These are phyloP conservation scores for Myathropa florea DNA, from an alignment of 2,888 invertebrate species.

Conservation along the genomic window DNA sequence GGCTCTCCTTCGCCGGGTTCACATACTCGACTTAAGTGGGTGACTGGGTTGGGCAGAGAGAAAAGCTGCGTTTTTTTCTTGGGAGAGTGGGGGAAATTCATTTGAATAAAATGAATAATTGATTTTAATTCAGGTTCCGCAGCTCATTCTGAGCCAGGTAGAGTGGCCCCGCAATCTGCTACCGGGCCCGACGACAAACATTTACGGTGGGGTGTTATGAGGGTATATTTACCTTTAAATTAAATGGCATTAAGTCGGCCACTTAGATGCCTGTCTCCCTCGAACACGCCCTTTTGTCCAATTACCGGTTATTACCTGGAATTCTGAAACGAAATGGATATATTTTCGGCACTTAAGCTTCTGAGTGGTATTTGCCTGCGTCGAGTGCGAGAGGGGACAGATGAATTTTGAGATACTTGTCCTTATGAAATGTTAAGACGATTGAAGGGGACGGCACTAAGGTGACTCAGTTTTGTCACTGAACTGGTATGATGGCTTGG, in stretches of 20 bases:
- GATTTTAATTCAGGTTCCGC: constrained; percentile 53
- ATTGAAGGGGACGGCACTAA: not conserved
- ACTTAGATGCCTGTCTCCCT: constrained; percentile 54
- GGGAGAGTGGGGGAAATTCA: constrained; percentile 34
- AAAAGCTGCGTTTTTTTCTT: constrained; percentile 11
- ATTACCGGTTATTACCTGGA: constrained; percentile 58
- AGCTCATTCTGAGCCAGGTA: not conserved
- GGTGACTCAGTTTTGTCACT: constrained; percentile 2
- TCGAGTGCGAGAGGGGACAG: constrained; percentile 18
- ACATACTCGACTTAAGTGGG: not conserved
- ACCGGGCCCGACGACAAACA: constrained; percentile 4
- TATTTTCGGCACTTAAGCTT: constrained; percentile 29
- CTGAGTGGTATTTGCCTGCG: constrained; percentile 8
- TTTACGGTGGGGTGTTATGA: constrained; percentile 11
- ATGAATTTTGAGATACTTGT: constrained; percentile 32
- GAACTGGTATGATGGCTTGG: not conserved
- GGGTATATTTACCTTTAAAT: constrained; percentile 53
- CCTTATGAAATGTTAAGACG: constrained; percentile 56
- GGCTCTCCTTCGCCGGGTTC: not conserved
- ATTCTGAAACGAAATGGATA: constrained; percentile 45
- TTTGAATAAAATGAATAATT: constrained; percentile 70
- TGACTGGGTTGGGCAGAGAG: not conserved
- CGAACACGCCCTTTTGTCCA: constrained; percentile 55
- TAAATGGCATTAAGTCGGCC: constrained; percentile 57
- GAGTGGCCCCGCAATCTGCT: constrained; percentile 14